These are phyloP conservation scores for Oligia fasciuncula DNA, from an alignment of 2,888 invertebrate species.

Conservation along the genomic window DNA sequence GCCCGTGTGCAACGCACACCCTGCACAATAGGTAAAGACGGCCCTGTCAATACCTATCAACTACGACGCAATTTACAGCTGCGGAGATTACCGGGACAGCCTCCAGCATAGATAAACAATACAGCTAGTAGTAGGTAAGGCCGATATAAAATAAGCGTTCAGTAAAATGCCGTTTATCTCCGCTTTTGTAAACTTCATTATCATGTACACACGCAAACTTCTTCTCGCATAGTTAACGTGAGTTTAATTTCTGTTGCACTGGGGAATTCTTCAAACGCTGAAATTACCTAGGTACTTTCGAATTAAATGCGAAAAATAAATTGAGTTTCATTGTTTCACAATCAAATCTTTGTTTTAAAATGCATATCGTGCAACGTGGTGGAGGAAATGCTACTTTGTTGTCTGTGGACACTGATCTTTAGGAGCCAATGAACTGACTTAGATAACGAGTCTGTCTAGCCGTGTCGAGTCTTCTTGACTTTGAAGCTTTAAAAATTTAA, in stretches of 20 bases:
- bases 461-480: neutral
- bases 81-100: conserved; percentile 35
- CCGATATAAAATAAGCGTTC: conserved; percentile 5
- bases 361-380: neutral
- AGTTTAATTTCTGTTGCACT: neutral
- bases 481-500: neutral
- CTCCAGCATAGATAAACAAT: conserved; percentile 15
- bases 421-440: conserved; percentile 18
- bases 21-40: too few species aligned
- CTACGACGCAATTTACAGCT: conserved; percentile 16
- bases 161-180: conserved; percentile 7
- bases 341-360: conserved; percentile 5
- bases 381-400: conserved; percentile 12
- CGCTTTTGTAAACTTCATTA: conserved; percentile 11
- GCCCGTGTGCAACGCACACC: too few species aligned
- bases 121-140: neutral
- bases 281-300: neutral
- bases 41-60: neutral
- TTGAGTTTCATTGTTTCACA: conserved; percentile 12
- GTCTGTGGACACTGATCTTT: conserved; percentile 17
- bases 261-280: neutral
- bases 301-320: neutral
- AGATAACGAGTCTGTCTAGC: conserved; percentile 6
- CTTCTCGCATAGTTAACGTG: neutral
- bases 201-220: conserved; percentile 3